Evolutionary conservation across 2,113 vertebrate species (phyloP), one percentile per base, ranked within the genome.

Genomic region (Miniopterus natalensis): DNA sequence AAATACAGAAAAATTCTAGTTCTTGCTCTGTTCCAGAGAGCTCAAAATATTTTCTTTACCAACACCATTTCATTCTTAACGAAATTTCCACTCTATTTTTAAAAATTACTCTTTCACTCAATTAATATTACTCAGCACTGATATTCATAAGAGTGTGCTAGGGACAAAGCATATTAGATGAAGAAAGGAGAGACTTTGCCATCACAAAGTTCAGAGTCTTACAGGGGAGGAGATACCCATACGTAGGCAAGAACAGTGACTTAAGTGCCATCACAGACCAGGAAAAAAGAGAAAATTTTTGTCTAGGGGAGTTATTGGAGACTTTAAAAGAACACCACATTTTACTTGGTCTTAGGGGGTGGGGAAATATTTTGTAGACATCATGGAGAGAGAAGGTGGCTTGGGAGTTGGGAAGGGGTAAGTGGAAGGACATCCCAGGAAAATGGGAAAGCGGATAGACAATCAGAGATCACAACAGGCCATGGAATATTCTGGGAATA

Each of bases 41-140:
- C 18, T 68, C 12, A 3, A 27, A 80, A n/a, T 90, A 78, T 57
- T 95, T 71, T 75, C 21, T 91, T 79, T 79, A 61, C 25, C 9
- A 63, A 47, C 17, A 80, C 79, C 31, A 23, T 84, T 95, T 95
- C 45, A 47, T 55, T 73, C 55, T 73, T 90, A 65, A 75, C 18
- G 87, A 88, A 6, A 78, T 78, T 88, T 88, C 40, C 12, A 80
- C 40, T 85, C 86, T 74, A n/a, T 51, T 93, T 90, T 51, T 40
- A 65, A 80, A 93, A 80, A 70, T 70, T 75, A 45, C 21, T 42
- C 66, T 20, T 9, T 83, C 63, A n/a, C 25, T 81, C n/a, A 75
- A 25, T 57, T 51, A 80, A 8, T 12, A 61, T 77, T 88, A 47
- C 88, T 61, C 23, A 42, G 17, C 17, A 70, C 21, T 93, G 51